A percentile compares a stretch with the other conserved stretches of the same genome.
These are phyloP conservation scores for Aplysina aerophoba DNA, from an alignment of 37 sponge, comb jelly and placozoan genomes.

Conservation along the genomic window DNA sequence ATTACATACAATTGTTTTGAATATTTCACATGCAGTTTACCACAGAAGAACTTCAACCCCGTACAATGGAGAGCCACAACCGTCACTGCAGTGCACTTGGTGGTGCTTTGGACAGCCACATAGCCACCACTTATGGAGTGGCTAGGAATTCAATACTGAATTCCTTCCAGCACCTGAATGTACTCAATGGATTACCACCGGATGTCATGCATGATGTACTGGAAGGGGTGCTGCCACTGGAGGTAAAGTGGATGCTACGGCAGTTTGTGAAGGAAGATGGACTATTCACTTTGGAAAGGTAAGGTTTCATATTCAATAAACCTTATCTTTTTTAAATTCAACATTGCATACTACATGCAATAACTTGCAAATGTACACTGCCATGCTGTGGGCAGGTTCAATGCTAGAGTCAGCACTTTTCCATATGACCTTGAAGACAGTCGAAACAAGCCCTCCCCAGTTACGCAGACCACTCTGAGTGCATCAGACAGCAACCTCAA, in stretches of 20 bases:
- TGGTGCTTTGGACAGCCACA: constrained; percentile 55
- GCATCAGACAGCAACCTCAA: background rate
- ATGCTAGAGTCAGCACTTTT: no score
- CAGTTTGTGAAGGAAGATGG: constrained; percentile 6
- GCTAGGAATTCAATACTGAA: constrained; percentile 50
- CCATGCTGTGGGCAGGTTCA: no score
- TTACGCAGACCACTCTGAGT: background rate
- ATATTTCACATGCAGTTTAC: constrained; percentile 61
- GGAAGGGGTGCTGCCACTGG: constrained; percentile 47
- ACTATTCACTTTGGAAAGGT: constrained; percentile 37
- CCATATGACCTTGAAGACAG: constrained; percentile 41
- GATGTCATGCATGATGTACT: constrained; percentile 81
- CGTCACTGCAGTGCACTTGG: constrained; percentile 49
- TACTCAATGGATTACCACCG: constrained; percentile 61
- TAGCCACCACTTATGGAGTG: constrained; percentile 73
- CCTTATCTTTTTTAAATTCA: no score
- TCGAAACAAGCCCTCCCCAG: constrained; percentile 36
- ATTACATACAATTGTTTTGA: no score
- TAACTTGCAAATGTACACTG: no score
- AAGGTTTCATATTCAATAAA: no score
- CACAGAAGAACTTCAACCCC: constrained; percentile 31
- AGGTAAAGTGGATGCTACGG: constrained; percentile 33
- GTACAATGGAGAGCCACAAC: constrained; percentile 34
- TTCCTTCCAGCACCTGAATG: constrained; percentile 52
- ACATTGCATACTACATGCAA: no score